Base-by-base conservation (phyloP, 2,888 invertebrate genomes). In the Caenorhabditis sp. region DNA sequence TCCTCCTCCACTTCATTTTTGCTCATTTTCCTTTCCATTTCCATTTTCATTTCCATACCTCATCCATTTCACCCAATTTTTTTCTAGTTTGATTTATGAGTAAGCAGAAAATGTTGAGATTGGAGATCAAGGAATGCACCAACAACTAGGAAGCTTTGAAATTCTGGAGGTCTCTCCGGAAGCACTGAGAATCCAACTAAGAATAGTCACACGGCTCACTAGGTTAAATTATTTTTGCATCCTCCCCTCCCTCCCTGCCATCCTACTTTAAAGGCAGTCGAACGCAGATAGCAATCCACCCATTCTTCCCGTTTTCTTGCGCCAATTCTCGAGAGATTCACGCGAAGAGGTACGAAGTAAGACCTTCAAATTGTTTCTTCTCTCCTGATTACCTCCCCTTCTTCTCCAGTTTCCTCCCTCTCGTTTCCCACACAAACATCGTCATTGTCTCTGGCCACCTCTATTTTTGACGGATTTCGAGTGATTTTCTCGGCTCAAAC, bases 221-320 rank as follows among this genome's bases (percentile, higher is more conserved):
- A 64, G 72, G 65, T 67, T 67, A 67, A 76, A 76, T 76, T 76
- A 76, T 76, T 76, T 76, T 67, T 67, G 67, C 60, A 67, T 67
- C 26, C 56, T 24, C n/a, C 62, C 18, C 5, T 22, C 1, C 18
- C 32, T 9, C n/a, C n/a, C n/a, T n/a, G n/a, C n/a, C n/a, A n/a
- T n/a, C n/a, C n/a, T n/a, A n/a, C n/a, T n/a, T n/a, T n/a, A n/a
- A n/a, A n/a, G 18, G 20, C 35, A 26, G 58, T 44, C 67, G 62
- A 71, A 71, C 76, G 61, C 58, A 58, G 65, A 28, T 26, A 61
- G 67, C 60, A 76, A 67, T 67, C 76, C 67, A 15, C 26, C 20
- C 22, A 28, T 50, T 58, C 56, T 56, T 44, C 56, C 28, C 58
- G 44, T 58, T 65, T 50, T 74, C 72, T 74, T 65, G 5, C 56